These are phyloP conservation scores for Caiman crocodilus DNA, from an alignment of 2,797 vertebrate genomes.

Conservation along the genomic window DNA sequence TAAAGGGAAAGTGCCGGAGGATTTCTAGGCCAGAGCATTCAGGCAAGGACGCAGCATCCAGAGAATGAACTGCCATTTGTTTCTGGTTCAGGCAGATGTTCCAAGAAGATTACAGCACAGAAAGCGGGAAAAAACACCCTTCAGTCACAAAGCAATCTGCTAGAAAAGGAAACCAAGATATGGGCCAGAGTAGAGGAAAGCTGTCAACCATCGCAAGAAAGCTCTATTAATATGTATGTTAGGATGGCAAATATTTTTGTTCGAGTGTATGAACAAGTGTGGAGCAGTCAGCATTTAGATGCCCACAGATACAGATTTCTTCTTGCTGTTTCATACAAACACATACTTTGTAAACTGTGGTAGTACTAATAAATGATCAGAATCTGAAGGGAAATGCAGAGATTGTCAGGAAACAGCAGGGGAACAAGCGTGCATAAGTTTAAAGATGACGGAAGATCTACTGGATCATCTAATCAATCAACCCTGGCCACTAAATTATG, in stretches of 20 bases:
- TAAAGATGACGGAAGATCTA: background rate
- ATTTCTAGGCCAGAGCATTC: background rate
- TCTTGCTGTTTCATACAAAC: background rate
- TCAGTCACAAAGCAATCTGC: constrained; percentile 7
- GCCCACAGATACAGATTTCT: background rate
- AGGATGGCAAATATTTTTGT: background rate
- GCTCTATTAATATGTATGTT: constrained; percentile 8
- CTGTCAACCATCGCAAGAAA: constrained; percentile 27
- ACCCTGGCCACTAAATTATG: background rate
- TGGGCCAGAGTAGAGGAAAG: constrained; percentile 1
- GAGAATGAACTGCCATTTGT: constrained; percentile 28
- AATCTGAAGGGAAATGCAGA: background rate
- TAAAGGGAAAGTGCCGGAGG: background rate
- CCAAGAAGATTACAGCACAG: constrained; percentile 26
- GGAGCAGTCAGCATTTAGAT: background rate
- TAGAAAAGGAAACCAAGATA: constrained; percentile 31
- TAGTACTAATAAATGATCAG: background rate
- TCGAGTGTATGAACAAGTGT: background rate
- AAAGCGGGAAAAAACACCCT: background rate
- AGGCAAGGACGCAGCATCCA: fast-evolving
- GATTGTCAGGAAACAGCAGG: background rate
- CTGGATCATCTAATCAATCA: background rate
- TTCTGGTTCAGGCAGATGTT: constrained; percentile 46
- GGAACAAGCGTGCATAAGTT: background rate
- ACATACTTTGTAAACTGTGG: background rate